phyloP scores from a whole-genome alignment of 1,140 invertebrate species.

The Eciton burchellii region DNA sequence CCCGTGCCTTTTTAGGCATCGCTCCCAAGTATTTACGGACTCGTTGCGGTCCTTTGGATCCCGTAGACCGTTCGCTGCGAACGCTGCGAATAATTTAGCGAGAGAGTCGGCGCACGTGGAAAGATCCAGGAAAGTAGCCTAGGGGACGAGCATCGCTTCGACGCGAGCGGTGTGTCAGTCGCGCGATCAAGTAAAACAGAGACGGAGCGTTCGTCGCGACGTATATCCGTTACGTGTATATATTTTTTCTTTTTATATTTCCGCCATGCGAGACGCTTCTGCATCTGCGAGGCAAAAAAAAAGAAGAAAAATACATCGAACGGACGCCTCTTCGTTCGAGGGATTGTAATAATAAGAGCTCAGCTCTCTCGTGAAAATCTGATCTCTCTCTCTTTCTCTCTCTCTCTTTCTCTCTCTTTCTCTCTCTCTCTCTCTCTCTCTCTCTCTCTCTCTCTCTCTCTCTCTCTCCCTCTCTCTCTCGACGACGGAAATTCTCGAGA shows the following conservation, averaged over 20 bases:
- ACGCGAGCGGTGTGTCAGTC: too few relatives aligned
- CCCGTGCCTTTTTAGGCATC: not conserved
- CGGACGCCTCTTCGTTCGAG: slow-evolving; percentile 5
- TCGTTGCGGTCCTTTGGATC: not conserved
- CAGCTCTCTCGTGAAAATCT: slow-evolving; percentile 15
- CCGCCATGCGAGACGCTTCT: not conserved
- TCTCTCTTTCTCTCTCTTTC: too few relatives aligned
- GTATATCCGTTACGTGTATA: too few relatives aligned
- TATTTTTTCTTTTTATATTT: slow-evolving; percentile 13
- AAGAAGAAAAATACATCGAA: slow-evolving; percentile 22
- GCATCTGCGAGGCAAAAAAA: too few relatives aligned
- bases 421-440: too few relatives aligned
- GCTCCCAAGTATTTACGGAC: not conserved
- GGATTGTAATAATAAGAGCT: not conserved
- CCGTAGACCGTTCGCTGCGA: too few relatives aligned
- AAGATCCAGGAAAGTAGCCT: not conserved
- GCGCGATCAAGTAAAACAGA: not conserved
- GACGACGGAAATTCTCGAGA: not conserved
- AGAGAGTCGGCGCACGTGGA: not conserved
- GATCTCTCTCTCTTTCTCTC: slow-evolving; percentile 22
- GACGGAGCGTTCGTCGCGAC: not conserved
- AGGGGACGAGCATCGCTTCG: not conserved
- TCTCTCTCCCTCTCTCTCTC: too few relatives aligned
- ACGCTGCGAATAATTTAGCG: not conserved
- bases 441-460: too few relatives aligned